Evolutionary conservation across 2,888 invertebrate species (phyloP), one percentile per base, ranked within the genome.

Genomic region (Sisyra terminalis): DNA sequence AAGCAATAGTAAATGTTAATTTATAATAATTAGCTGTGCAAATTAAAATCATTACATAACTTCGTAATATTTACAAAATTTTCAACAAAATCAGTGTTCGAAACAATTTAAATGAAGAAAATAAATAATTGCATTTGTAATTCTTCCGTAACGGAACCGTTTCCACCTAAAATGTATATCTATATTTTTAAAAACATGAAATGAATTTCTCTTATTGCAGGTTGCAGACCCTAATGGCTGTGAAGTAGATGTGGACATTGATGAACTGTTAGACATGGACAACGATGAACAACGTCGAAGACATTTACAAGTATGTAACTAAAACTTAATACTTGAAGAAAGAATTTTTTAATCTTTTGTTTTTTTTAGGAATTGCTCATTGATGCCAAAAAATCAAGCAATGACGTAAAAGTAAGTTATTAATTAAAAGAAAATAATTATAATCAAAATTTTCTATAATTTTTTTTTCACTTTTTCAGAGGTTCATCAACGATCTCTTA

Each of bases 221-320:
- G 53, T 59, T 53, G 73, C 70, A 43, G 66, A 64, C 55, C 66
- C 62, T 49, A 67, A 66, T 55, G 65, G 61, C 51, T 71, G 70
- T 52, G 78, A 80, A 67, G 87, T 92, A 52, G 90, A 92, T 63
- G 83, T 93, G 54, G 93, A 93, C 65, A 81, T 93, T 58, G 93
- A 93, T 66, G 92, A 93, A 71, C 73, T 93, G 52, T 73, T 93
- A 52, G 92, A 93, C 66, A 84, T 93, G 80, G 92, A 93, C 63
- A 81, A 78, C 57, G 92, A 92, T 59, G 79, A 79, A 51, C 78
- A 78, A 56, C 77, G 90, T 64, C 78, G 84, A 65, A 71, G 72
- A 60, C 84, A 84, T 70, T 74, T 86, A 62, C 71, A 77, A 71
- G 86, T 85, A 61, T 63, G 59, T 58, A 40, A 42, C 14, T 17